Conservation (phyloP, 1,140 invertebrate genomes). For the Arctopsyche grandis region DNA sequence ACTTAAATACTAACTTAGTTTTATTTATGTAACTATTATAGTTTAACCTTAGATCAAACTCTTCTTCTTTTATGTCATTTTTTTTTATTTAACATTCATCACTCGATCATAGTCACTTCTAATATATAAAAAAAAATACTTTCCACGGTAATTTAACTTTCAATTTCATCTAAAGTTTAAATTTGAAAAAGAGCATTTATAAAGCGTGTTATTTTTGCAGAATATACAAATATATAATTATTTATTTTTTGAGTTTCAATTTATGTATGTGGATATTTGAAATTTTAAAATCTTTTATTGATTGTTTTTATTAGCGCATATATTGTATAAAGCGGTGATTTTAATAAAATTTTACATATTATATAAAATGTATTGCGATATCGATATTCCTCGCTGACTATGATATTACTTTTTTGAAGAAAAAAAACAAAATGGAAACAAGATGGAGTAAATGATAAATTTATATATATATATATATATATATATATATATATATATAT, state of each 20-base stretch:
- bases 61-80: not conserved
- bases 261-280: conserved; percentile 24
- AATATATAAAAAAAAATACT: too few relatives aligned
- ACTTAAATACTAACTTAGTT: conserved; percentile 34
- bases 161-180: conserved; percentile 8
- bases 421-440: conserved; percentile 5
- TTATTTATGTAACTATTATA: conserved; percentile 10
- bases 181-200: not conserved
- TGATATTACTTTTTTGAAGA: conserved; percentile 25
- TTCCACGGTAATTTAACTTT: too few relatives aligned
- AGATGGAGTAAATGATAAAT: conserved; percentile 16
- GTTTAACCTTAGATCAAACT: not conserved
- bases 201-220: conserved; percentile 18
- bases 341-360: conserved; percentile 8
- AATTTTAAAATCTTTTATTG: conserved; percentile 18
- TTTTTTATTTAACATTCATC: not conserved
- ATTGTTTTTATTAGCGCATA: conserved; percentile 16
- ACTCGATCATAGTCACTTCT: too few relatives aligned
- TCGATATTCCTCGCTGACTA: conserved; percentile 31
- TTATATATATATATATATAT: conserved; percentile 11
- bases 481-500: not conserved
- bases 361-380: conserved; percentile 20
- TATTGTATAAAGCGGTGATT: conserved; percentile 4
- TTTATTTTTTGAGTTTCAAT: conserved; percentile 31
- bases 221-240: conserved; percentile 25